These are phyloP conservation scores for Sarcophaga carnaria DNA, from an alignment of 2,888 invertebrate genomes.

Conservation along the genomic window DNA sequence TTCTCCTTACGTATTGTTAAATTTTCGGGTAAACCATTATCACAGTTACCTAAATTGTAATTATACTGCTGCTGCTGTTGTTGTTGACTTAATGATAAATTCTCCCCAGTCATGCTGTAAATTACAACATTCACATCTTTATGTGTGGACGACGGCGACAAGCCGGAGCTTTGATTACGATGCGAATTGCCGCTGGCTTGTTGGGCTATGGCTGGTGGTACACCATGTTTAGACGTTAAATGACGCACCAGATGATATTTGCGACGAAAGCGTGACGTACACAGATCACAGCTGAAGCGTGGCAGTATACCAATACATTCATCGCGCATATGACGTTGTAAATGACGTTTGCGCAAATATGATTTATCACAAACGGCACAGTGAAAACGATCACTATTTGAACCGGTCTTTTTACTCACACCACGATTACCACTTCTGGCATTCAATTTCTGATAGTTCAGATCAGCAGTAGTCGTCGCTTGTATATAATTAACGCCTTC, in stretches of 20 bases:
- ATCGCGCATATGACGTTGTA: conserved; percentile 84
- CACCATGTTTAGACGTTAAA: conserved; percentile 81
- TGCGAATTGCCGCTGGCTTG: conserved; percentile 75
- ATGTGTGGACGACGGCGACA: conserved; percentile 34
- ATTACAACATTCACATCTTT: conserved; percentile 14
- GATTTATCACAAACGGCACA: conserved; percentile 84
- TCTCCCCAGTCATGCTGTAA: conserved; percentile 59
- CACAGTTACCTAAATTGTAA: conserved; percentile 70
- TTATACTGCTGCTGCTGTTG: background rate
- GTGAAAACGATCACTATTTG: conserved; percentile 81
- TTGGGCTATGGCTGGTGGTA: conserved; percentile 77
- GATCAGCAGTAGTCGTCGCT: background rate
- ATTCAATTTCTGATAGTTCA: too few species aligned
- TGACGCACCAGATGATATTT: conserved; percentile 83
- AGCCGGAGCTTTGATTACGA: conserved; percentile 33
- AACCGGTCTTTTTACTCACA: conserved; percentile 40
- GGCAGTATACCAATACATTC: conserved; percentile 83
- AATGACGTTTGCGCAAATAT: conserved; percentile 85
- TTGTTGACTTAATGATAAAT: conserved; percentile 23
- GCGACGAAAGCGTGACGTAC: conserved; percentile 82
- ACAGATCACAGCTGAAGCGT: conserved; percentile 83
- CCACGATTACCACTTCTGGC: background rate
- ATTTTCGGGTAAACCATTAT: conserved; percentile 79
- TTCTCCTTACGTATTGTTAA: conserved; percentile 78
- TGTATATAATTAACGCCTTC: conserved; percentile 35